Conservation (phyloP, 2,888 invertebrate genomes). For the Thecophora atra region DNA sequence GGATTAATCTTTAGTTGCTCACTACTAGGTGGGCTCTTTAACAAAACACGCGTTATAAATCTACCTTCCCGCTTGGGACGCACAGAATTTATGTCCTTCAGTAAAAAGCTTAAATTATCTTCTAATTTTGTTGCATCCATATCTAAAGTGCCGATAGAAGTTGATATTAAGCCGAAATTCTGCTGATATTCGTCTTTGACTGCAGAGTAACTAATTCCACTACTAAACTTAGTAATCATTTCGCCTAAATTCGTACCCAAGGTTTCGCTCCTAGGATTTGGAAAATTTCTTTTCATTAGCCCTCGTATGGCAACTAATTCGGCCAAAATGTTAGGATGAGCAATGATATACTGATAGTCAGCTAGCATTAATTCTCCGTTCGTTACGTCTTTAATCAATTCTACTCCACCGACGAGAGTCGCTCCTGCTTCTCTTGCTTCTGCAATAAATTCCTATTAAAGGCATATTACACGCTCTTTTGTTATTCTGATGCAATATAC, state of each 20-base stretch:
- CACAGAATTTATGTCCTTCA: constrained; percentile 73
- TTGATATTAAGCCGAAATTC: constrained; percentile 75
- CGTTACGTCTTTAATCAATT: constrained; percentile 81
- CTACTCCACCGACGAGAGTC: constrained; percentile 75
- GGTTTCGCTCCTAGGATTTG: constrained; percentile 74
- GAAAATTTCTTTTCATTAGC: constrained; percentile 80
- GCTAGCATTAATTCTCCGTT: constrained; percentile 73
- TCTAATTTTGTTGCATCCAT: constrained; percentile 78
- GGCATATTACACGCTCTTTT: too few relatives aligned
- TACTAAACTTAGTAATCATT: constrained; percentile 73
- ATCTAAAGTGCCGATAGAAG: constrained; percentile 76
- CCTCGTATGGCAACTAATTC: constrained; percentile 81
- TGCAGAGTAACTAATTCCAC: constrained; percentile 77
- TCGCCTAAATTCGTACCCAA: constrained; percentile 72
- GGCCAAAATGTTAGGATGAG: constrained; percentile 81
- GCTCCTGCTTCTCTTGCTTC: constrained; percentile 78
- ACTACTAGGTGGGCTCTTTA: constrained; percentile 72
- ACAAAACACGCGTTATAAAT: constrained; percentile 77
- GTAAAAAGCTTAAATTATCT: constrained; percentile 75
- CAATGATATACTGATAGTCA: constrained; percentile 79
- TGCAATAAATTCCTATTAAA: constrained; percentile 60
- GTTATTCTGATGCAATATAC: too few relatives aligned
- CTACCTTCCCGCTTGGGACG: constrained; percentile 75
- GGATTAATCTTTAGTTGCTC: constrained; percentile 78
- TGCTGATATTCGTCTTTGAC: constrained; percentile 75